Conservation (phyloP, 1,140 invertebrate species). For the Neodiprion fabricii region DNA sequence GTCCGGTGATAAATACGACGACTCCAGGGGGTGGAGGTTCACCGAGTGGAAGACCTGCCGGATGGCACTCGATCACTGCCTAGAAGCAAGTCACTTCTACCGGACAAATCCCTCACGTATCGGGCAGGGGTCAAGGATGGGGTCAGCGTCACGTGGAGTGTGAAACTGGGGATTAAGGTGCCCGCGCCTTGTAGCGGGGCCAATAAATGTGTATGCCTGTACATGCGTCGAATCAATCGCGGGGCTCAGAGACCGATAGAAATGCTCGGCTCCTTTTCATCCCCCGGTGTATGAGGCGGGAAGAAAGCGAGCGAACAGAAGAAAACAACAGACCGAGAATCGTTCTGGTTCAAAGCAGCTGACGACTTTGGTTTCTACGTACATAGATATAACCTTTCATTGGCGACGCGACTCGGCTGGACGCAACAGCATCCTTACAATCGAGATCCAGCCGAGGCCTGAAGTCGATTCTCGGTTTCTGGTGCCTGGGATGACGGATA, state of each 20-base stretch:
- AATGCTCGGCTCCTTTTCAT: constrained; percentile 3
- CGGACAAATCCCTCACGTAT: constrained; percentile 29
- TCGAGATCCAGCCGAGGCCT: not conserved
- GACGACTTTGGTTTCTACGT: not conserved
- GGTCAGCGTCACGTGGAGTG: constrained; percentile 49
- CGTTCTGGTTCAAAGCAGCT: not conserved
- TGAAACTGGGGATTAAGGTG: constrained; percentile 44
- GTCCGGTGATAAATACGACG: not conserved
- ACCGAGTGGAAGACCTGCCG: not conserved
- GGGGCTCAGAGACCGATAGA: constrained; percentile 28
- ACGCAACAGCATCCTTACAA: not conserved
- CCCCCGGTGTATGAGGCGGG: not conserved
- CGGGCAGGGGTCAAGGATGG: constrained; percentile 41
- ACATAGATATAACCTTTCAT: too few species aligned
- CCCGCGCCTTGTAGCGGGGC: constrained; percentile 5
- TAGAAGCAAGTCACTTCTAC: constrained; percentile 18
- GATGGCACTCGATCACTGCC: constrained; percentile 12
- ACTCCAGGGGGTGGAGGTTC: not conserved
- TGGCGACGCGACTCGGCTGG: too few species aligned
- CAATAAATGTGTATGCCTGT: constrained; percentile 28
- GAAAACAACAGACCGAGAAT: not conserved
- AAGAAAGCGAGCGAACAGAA: not conserved
- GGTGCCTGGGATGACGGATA: not conserved
- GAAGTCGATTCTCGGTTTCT: not conserved
- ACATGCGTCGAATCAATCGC: constrained; percentile 34